Evolutionary conservation across 92 coral and sea anemone species (phyloP).

Genomic region (Palythoa heliodiscus): DNA sequence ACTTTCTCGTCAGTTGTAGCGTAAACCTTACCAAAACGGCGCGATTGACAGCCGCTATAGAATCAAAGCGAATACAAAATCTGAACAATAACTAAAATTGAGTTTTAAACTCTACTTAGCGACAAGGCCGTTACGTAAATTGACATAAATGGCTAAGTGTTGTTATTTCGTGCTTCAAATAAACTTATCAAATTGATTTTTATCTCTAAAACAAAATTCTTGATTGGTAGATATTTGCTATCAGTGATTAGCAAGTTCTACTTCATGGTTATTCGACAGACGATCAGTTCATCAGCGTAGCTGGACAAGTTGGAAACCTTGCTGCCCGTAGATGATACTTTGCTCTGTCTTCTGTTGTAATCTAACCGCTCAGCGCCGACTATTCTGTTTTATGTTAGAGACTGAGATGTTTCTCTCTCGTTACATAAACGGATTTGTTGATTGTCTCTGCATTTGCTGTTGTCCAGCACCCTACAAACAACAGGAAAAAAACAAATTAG

Average conservation of each 20-base stretch:
- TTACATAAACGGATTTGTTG: conserved; percentile 99
- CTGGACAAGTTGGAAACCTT: not conserved
- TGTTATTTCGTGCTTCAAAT: not conserved
- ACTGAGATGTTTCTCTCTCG: not conserved
- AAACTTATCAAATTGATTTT: conserved; percentile 7
- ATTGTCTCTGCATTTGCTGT: conserved; percentile 92
- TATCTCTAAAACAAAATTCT: not conserved
- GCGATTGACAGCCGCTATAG: not conserved
- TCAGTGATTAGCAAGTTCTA: not conserved
- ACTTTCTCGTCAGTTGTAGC: not conserved
- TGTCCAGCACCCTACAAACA: conserved; percentile 78
- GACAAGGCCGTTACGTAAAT: not conserved
- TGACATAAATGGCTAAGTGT: not conserved
- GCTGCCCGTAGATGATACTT: not conserved
- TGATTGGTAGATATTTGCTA: not conserved
- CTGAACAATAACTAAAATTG: not conserved
- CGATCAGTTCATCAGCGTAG: not conserved
- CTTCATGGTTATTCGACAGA: conserved; percentile 2
- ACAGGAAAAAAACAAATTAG: not conserved
- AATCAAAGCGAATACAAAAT: not conserved
- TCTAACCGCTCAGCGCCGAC: conserved; percentile 5
- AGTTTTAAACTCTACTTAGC: not conserved
- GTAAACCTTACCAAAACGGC: not conserved
- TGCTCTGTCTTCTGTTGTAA: not conserved
- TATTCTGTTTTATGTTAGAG: not conserved